Percentiles rank a stretch among this genome's conserved stretches.
Evolutionary conservation across 2,797 vertebrate species (phyloP).

Genomic region (Lacerta viridis): DNA sequence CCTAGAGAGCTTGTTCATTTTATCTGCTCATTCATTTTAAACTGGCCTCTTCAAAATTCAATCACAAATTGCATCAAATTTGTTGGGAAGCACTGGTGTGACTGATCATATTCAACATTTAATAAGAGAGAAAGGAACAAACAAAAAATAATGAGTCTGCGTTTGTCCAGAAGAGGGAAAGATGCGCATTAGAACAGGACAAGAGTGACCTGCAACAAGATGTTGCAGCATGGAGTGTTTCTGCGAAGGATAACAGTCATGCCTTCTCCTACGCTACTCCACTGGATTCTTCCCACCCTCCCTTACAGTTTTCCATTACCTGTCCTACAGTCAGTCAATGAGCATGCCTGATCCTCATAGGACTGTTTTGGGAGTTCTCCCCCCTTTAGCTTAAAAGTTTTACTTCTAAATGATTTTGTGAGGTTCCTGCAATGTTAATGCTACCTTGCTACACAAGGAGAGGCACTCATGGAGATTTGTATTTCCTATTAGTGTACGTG

Average conservation of each 20-base stretch:
- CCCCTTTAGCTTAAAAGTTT: neutral
- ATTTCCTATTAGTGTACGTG: neutral
- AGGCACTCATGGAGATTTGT: neutral
- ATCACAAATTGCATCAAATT: neutral
- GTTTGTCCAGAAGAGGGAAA: neutral
- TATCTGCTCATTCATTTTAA: neutral
- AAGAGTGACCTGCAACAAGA: neutral
- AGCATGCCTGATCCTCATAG: neutral
- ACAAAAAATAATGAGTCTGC: neutral
- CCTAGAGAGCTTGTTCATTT: neutral
- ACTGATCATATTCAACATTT: neutral
- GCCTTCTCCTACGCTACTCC: neutral
- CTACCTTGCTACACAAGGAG: neutral
- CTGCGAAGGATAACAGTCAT: neutral
- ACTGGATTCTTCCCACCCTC: neutral
- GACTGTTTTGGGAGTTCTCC: neutral
- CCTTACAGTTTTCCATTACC: neutral
- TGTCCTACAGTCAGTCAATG: neutral
- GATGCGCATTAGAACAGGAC: neutral
- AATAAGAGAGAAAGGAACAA: neutral
- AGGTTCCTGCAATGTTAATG: neutral
- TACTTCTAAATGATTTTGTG: neutral
- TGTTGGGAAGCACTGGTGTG: neutral
- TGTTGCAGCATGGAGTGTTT: neutral
- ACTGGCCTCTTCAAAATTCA: neutral